A percentile compares a stretch with the other conserved stretches of the same genome.
These are phyloP conservation scores for Tinea trinotella DNA, from an alignment of 2,888 invertebrate species.

Conservation along the genomic window DNA sequence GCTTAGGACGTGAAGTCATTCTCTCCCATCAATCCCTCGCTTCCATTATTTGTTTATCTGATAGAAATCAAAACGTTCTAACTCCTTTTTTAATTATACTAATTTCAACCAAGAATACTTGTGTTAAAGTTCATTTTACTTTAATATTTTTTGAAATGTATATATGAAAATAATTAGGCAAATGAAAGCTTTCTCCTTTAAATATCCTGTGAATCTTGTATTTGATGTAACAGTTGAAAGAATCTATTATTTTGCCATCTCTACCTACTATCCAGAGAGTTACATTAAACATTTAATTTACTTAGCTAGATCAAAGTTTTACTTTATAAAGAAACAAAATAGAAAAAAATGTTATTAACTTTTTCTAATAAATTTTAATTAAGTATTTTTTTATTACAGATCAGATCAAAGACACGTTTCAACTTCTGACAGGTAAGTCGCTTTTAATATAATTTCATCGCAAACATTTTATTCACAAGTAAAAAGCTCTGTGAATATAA, in stretches of 20 bases:
- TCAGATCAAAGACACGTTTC: neutral
- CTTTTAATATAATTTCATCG: neutral
- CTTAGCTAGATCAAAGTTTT: too few relatives aligned
- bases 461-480: neutral
- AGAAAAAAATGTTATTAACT: too few relatives aligned
- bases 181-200: neutral
- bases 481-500: slow-evolving; percentile 8
- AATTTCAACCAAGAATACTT: slow-evolving; percentile 30
- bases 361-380: neutral
- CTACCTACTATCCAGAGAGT: too few relatives aligned
- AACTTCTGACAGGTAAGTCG: neutral
- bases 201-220: neutral
- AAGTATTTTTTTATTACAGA: slow-evolving; percentile 6
- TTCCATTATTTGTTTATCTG: slow-evolving; percentile 54
- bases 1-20: slow-evolving; percentile 57
- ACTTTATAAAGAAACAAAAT: too few relatives aligned
- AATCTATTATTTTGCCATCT: neutral
- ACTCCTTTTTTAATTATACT: slow-evolving; percentile 23
- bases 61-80: slow-evolving; percentile 37
- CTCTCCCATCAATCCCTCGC: slow-evolving; percentile 54
- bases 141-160: neutral
- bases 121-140: slow-evolving; percentile 19
- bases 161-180: neutral
- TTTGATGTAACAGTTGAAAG: slow-evolving; percentile 3
- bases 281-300: too few relatives aligned